Evolutionary conservation across 2,113 vertebrate species (phyloP).

Genomic region (Uria lomvia): DNA sequence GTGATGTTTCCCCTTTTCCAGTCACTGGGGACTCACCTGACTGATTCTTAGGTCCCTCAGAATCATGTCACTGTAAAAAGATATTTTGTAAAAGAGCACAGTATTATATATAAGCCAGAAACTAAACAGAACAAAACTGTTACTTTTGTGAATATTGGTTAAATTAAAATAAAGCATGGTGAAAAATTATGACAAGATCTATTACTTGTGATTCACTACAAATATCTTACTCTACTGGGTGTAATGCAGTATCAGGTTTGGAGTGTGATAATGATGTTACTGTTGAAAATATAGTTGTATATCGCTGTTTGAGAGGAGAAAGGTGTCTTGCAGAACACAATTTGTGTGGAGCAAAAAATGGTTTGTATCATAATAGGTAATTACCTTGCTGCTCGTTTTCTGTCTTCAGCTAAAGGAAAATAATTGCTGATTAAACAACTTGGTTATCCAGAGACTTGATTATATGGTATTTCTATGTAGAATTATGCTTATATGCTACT

Average conservation of each 20-base stretch:
- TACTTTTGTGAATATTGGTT: not conserved
- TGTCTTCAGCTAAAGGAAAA: not conserved
- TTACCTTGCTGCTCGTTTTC: not conserved
- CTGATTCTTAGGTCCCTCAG: not conserved
- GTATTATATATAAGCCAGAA: not conserved
- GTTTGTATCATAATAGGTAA: not conserved
- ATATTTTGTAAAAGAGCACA: not conserved
- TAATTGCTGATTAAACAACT: not conserved
- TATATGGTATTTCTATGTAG: not conserved
- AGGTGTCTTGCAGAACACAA: not conserved
- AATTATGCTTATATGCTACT: not conserved
- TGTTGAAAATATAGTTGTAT: not conserved
- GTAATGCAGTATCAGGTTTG: not conserved
- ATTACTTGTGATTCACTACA: not conserved
- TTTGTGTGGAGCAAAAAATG: not conserved
- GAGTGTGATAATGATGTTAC: not conserved
- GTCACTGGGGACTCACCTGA: not conserved
- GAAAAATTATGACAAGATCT: not conserved
- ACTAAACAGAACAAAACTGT: not conserved
- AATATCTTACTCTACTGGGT: not conserved
- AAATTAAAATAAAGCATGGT: not conserved
- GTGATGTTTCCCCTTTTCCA: not conserved
- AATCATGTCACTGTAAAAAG: not conserved
- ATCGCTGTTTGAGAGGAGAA: not conserved
- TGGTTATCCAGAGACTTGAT: not conserved